Evolutionary conservation across 2,113 vertebrate species (phyloP).

Genomic region (Bombycilla garrulus): DNA sequence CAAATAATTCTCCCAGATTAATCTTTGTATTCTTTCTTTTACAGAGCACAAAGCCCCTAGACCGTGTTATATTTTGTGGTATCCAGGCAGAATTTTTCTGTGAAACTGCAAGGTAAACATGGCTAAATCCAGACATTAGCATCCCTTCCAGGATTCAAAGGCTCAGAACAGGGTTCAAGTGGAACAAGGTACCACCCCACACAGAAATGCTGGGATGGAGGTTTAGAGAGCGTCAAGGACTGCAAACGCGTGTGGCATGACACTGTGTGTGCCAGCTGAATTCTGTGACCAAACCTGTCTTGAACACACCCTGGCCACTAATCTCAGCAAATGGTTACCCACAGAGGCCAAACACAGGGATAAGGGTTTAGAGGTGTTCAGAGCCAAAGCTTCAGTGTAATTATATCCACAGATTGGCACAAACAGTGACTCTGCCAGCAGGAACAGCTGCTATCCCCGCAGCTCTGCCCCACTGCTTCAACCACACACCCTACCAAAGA

Average conservation of each 20-base stretch:
- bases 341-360: not conserved
- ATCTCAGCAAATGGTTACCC: not conserved
- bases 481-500: not conserved
- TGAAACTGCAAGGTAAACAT: not conserved
- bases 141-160: not conserved
- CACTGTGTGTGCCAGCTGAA: not conserved
- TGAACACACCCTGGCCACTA: not conserved
- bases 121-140: not conserved
- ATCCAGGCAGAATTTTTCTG: not conserved
- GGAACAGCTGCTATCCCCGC: not conserved
- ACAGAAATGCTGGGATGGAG: not conserved
- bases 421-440: not conserved
- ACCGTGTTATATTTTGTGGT: not conserved
- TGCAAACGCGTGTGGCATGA: rapidly evolving
- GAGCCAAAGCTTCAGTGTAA: not conserved
- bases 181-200: not conserved
- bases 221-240: not conserved
- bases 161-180: not conserved
- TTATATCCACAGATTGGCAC: rapidly evolving
- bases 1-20: not conserved
- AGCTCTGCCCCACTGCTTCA: not conserved
- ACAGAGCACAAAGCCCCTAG: not conserved
- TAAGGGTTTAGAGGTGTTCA: not conserved
- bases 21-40: not conserved
- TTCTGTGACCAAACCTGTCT: not conserved